Evolutionary conservation across 1,140 invertebrate genomes (phyloP).

Genomic region (Pogonomyrmex californicus): DNA sequence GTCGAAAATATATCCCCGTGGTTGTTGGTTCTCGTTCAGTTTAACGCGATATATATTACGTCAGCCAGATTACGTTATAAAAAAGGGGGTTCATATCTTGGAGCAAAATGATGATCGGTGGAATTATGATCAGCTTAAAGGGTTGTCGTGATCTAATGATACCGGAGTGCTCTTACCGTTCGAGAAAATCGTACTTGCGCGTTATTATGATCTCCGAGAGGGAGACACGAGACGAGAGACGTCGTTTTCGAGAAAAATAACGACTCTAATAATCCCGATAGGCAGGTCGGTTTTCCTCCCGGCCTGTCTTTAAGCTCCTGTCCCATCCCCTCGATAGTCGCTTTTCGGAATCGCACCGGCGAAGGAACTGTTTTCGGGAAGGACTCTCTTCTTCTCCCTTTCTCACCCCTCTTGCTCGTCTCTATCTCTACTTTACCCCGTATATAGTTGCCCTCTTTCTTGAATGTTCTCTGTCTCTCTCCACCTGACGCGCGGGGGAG

Average conservation of each 20-base stretch:
- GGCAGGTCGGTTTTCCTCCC: constrained; percentile 64
- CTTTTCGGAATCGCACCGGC: constrained; percentile 72
- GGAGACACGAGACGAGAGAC: not conserved
- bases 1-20: not conserved
- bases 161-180: constrained; percentile 39
- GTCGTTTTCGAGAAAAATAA: constrained; percentile 77
- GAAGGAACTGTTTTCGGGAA: constrained; percentile 74
- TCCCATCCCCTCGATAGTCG: constrained; percentile 42
- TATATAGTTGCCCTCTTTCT: not conserved
- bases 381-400: constrained; percentile 45
- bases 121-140: constrained; percentile 45
- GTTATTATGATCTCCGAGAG: constrained; percentile 55
- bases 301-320: constrained; percentile 58
- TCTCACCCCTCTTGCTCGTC: constrained; percentile 9
- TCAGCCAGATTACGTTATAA: constrained; percentile 35
- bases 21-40: not conserved
- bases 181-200: constrained; percentile 49
- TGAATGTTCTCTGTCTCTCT: constrained; percentile 16
- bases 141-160: constrained; percentile 58
- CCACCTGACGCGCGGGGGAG: constrained; percentile 58
- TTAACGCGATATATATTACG: not conserved
- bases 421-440: constrained; percentile 8
- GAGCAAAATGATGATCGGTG: constrained; percentile 20
- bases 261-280: constrained; percentile 78
- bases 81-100: not conserved